Evolutionary conservation across 2,888 invertebrate species (phyloP), one percentile per base, ranked within the genome.

Genomic region (Dioctria rufipes): DNA sequence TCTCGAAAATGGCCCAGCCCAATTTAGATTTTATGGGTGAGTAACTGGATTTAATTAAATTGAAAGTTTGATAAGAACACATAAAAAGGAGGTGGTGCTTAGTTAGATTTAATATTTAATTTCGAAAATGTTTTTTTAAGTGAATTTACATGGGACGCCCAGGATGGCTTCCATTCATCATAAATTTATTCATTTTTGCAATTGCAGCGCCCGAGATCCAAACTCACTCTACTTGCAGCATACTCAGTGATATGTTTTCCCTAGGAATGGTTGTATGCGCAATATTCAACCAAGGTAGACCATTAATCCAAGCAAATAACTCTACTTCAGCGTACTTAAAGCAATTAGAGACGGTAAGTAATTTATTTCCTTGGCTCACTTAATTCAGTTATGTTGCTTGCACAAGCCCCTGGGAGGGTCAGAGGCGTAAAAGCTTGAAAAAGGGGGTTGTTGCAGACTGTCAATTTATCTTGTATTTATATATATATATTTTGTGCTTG

Each of bases 231-330:
- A 92, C 92, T 71, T 95, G 95, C 90, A 96, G 95, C 87, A 94
- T 95, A 78, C 91, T 95, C 65, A 97, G 97, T 85, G 99, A 99
- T 89, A 98, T 99, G 95, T 99, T 95, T 90, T 97, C 98, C 0
- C 90, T 99, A 84, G 99, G 98, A 25, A 94, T 99, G 92, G 94
- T 98, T 78, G 94, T 99, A 85, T 96, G 96, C 87, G 93, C 98
- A 81, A 93, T 98, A 80, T 98, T 96, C 90, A 98, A 98, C 90
- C 92, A 93, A 83, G 98, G 99, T 51, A 93, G 93, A 84, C 93
- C 96, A 0, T 91, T 99, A 61, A 94, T 99, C 83, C 96, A 97
- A 87, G 95, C 98, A 11, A 95, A 95, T 87, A 95, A 98, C 90
- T 97, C 95, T 86, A 93, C 95, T 65, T 93, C 96, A 83, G 92